A percentile compares a stretch with the other conserved stretches of the same genome.
phyloP scores from a whole-genome alignment of 1,140 invertebrate genomes.

The Lepidotrigona ventralis region DNA sequence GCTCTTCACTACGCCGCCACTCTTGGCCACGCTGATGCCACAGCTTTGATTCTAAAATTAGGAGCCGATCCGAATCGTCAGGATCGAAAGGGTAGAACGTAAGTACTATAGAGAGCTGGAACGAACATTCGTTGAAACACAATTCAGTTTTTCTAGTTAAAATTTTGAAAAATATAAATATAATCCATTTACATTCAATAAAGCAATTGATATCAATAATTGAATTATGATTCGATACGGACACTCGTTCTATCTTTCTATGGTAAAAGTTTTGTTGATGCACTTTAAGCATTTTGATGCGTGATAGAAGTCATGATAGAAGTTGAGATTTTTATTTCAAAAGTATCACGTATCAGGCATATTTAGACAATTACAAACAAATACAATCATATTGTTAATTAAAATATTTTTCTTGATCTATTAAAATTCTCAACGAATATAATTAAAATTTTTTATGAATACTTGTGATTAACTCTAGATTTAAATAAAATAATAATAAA shows the following conservation, averaged over 20 bases:
- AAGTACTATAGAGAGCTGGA: conserved; percentile 69
- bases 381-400: not conserved
- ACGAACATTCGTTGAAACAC: not conserved
- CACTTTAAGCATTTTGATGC: not conserved
- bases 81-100: conserved; percentile 94
- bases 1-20: conserved; percentile 98
- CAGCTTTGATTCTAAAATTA: conserved; percentile 91
- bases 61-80: conserved; percentile 95
- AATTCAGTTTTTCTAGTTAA: not conserved
- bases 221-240: not conserved
- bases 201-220: too few species aligned
- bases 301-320: not conserved
- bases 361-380: not conserved
- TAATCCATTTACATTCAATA: too few species aligned
- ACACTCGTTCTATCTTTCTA: not conserved
- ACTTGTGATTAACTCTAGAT: not conserved
- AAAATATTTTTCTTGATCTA: too few species aligned
- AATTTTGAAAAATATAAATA: not conserved
- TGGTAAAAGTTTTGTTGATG: not conserved
- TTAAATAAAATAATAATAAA: not conserved
- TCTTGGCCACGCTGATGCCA: conserved; percentile 96
- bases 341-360: not conserved
- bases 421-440: not conserved
- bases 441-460: too few species aligned
- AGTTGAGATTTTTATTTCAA: not conserved